Evolutionary conservation across 2,888 invertebrate genomes (phyloP).

Genomic region (Saturnia japonica): DNA sequence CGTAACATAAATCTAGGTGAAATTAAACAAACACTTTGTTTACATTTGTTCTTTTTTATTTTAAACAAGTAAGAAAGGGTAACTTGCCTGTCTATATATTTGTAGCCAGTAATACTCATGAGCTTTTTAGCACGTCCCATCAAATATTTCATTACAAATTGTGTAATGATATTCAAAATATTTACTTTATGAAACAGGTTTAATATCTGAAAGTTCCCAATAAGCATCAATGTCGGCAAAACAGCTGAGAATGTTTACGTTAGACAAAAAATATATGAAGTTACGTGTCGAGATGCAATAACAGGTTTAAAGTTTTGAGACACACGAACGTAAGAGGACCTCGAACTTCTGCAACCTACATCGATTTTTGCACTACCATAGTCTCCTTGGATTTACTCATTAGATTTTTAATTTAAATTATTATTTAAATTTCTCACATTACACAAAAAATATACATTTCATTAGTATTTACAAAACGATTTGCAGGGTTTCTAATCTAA

Average conservation of each 20-base stretch:
- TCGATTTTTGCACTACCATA: neutral
- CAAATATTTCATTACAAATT: neutral
- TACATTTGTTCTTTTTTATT: no score
- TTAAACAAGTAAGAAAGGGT: no score
- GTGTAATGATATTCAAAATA: neutral
- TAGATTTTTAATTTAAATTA: no score
- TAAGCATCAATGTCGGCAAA: constrained; percentile 24
- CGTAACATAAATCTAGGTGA: no score
- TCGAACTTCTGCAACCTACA: constrained; percentile 7
- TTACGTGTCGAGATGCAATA: constrained; percentile 51
- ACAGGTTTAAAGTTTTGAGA: constrained; percentile 33
- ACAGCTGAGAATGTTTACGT: constrained; percentile 42
- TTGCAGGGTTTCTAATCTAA: no score
- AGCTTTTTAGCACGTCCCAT: neutral
- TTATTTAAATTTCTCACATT: no score
- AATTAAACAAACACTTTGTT: no score
- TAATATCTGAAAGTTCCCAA: constrained; percentile 20
- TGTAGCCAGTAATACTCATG: neutral
- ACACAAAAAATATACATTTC: no score
- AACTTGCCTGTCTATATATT: neutral
- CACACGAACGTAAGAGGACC: constrained; percentile 32
- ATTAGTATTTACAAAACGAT: no score
- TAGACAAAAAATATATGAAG: constrained; percentile 50
- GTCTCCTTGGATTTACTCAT: neutral
- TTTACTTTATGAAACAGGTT: neutral